Evolutionary conservation across 2,888 invertebrate species (phyloP).

Genomic region (Malthinus seriepunctatus): DNA sequence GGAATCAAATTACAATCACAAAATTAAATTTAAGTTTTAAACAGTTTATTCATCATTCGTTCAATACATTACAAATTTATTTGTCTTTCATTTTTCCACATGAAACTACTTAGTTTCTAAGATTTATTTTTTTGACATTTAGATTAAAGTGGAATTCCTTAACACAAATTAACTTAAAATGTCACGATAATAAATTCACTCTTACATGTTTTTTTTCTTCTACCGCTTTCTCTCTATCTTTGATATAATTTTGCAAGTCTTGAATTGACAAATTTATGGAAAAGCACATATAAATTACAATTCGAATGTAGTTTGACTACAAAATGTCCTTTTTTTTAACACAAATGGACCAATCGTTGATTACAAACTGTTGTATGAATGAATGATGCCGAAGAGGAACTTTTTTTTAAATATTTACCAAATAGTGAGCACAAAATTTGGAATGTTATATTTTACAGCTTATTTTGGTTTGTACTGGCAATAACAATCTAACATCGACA

Average conservation of each 20-base stretch:
- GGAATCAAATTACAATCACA: too few relatives aligned
- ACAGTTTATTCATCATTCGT: too few relatives aligned
- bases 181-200: neutral
- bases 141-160: constrained; percentile 8
- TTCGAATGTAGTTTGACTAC: neutral
- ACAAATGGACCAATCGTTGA: neutral
- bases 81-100: constrained; percentile 4
- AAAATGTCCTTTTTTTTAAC: neutral
- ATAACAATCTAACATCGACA: constrained; percentile 19
- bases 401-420: constrained; percentile 12
- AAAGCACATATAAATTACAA: neutral
- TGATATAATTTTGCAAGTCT: neutral
- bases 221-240: too few relatives aligned
- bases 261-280: neutral
- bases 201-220: too few relatives aligned
- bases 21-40: too few relatives aligned
- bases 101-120: constrained; percentile 3
- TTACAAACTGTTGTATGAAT: neutral
- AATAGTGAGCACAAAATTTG: constrained; percentile 25
- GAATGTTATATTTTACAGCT: constrained; percentile 21
- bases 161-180: constrained; percentile 8
- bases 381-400: constrained; percentile 22
- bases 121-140: constrained; percentile 8
- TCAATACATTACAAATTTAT: neutral
- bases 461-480: constrained; percentile 10